Percentiles rank a stretch among this genome's conserved stretches.
phyloP scores from a whole-genome alignment of 2,113 vertebrate genomes.

The Peucedramus taeniatus region DNA sequence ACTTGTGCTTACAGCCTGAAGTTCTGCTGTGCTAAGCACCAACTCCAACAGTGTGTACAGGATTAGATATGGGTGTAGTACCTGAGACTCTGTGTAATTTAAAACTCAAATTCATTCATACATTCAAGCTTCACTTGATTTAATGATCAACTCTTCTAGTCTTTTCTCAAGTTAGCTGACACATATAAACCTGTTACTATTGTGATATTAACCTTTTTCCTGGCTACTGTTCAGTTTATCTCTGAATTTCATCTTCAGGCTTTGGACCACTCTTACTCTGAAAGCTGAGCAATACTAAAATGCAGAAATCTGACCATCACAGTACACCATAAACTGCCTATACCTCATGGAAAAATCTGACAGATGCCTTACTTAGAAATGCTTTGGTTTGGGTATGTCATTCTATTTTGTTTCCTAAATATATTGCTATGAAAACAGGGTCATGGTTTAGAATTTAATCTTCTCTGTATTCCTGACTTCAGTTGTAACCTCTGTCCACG shows the following conservation, averaged over 20 bases:
- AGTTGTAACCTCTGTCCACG: constrained; percentile 1
- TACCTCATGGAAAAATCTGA: neutral
- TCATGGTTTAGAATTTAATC: constrained; percentile 34
- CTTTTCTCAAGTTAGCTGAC: neutral
- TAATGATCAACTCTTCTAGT: neutral
- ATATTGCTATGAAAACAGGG: neutral
- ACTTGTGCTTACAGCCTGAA: neutral
- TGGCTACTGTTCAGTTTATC: neutral
- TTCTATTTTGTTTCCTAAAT: constrained; percentile 13
- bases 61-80: neutral
- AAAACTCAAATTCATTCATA: neutral
- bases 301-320: neutral
- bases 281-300: neutral
- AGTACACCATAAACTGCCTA: neutral
- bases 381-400: neutral
- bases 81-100: neutral
- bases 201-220: neutral
- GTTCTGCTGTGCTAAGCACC: neutral
- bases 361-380: constrained; percentile 5
- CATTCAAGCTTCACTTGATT: neutral
- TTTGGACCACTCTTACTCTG: neutral
- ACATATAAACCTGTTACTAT: neutral
- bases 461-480: constrained; percentile 19
- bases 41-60: neutral
- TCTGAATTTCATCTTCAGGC: neutral